Conservation (phyloP, 2,888 invertebrate genomes). For the Hemaris fuciformis region DNA sequence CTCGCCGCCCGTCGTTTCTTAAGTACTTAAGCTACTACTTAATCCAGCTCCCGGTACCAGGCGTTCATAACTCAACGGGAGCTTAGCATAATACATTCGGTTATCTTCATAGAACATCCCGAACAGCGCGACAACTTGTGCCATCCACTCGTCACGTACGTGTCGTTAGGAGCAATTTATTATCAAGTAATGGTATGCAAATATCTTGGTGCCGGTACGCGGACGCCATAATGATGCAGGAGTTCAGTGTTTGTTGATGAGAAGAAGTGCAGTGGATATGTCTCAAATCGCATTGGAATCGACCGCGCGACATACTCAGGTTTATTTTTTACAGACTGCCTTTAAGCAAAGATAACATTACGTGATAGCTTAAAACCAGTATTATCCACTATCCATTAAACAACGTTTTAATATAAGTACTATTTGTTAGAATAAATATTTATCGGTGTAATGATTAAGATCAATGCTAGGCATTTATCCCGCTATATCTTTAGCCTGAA, state of each 20-base stretch:
- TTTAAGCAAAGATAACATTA: too few species aligned
- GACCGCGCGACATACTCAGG: not conserved
- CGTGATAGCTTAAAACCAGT: too few species aligned
- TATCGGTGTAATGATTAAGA: too few species aligned
- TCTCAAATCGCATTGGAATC: not conserved
- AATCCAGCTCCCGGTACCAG: conserved; percentile 47
- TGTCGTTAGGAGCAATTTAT: conserved; percentile 65
- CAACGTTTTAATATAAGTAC: too few species aligned
- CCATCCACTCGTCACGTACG: conserved; percentile 58
- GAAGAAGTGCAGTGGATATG: not conserved
- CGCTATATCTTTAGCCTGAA: too few species aligned
- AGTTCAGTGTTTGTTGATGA: conserved; percentile 18
- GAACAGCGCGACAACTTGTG: conserved; percentile 34
- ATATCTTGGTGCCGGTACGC: conserved; percentile 40
- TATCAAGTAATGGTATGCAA: conserved; percentile 57
- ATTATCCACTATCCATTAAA: too few species aligned
- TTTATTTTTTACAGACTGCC: too few species aligned
- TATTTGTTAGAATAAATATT: too few species aligned
- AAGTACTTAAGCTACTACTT: conserved; percentile 29
- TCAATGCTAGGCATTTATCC: too few species aligned
- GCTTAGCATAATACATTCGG: conserved; percentile 61
- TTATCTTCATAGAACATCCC: conserved; percentile 54
- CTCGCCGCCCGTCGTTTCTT: conserved; percentile 12
- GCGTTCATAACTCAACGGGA: conserved; percentile 49
- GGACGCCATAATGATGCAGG: conserved; percentile 43